phyloP scores from a whole-genome alignment of 1,140 invertebrate species.

The Eueides isabella region DNA sequence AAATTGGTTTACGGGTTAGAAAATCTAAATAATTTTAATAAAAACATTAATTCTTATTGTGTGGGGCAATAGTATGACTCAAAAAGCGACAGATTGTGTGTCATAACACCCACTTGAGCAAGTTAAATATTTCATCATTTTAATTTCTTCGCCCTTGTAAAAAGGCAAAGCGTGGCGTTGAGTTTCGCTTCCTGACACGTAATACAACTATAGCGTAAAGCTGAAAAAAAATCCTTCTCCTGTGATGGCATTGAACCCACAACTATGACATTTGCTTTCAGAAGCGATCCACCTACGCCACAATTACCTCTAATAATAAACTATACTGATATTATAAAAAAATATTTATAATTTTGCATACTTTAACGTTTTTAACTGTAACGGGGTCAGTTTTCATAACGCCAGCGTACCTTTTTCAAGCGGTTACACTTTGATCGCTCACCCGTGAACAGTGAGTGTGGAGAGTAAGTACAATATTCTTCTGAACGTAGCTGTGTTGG shows the following conservation, averaged over 20 bases:
- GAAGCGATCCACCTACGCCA: background rate
- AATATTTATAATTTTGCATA: background rate
- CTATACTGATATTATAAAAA: background rate
- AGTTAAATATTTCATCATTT: too few species aligned
- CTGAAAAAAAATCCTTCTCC: too few species aligned
- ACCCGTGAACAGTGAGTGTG: background rate
- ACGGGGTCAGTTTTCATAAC: slow-evolving; percentile 4
- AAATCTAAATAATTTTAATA: too few species aligned
- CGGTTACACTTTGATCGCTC: slow-evolving; percentile 11
- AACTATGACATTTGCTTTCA: background rate
- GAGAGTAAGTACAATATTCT: background rate
- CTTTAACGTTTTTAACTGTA: background rate
- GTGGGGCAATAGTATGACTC: too few species aligned
- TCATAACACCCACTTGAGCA: too few species aligned
- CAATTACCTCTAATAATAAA: background rate
- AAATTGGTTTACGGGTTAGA: too few species aligned
- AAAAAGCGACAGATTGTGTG: too few species aligned
- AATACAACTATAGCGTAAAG: too few species aligned
- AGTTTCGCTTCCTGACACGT: too few species aligned
- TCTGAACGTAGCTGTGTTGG: background rate
- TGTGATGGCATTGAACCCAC: background rate
- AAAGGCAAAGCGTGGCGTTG: too few species aligned
- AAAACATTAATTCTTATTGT: too few species aligned
- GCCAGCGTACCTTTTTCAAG: slow-evolving; percentile 10
- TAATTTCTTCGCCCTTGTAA: too few species aligned